Evolutionary conservation across 1,140 invertebrate species (phyloP).

Genomic region (Dendroctonus ponderosae): DNA sequence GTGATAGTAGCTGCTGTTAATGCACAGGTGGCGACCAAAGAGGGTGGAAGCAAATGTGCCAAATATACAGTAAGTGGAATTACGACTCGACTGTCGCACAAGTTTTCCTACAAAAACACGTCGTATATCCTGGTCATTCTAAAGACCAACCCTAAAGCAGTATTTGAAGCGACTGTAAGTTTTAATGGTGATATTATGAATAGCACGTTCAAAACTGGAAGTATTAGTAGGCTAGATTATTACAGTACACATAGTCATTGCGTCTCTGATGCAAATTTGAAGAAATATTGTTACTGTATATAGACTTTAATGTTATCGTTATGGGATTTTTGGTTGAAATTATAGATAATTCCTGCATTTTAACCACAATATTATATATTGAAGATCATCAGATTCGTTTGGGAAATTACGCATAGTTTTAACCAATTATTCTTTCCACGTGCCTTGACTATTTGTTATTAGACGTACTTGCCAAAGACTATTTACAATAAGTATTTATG

Average conservation of each 20-base stretch:
- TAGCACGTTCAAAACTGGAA: slow-evolving; percentile 44
- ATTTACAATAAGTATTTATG: too few species aligned
- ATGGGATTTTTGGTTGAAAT: too few species aligned
- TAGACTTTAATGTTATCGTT: neutral
- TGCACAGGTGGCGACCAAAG: slow-evolving; percentile 42
- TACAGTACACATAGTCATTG: slow-evolving; percentile 59
- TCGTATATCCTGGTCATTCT: slow-evolving; percentile 37
- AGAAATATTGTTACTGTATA: slow-evolving; percentile 58
- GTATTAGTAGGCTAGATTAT: slow-evolving; percentile 62
- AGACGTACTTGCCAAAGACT: too few species aligned
- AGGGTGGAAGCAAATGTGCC: slow-evolving; percentile 52
- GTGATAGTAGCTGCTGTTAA: slow-evolving; percentile 50
- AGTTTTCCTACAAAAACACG: slow-evolving; percentile 36
- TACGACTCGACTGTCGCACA: slow-evolving; percentile 29
- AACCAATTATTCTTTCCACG: too few species aligned
- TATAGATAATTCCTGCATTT: too few species aligned
- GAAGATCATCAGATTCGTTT: too few species aligned
- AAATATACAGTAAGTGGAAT: slow-evolving; percentile 33
- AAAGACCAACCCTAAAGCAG: slow-evolving; percentile 41
- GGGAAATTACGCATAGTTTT: too few species aligned
- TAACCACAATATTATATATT: too few species aligned
- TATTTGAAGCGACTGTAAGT: slow-evolving; percentile 43
- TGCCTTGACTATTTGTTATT: too few species aligned
- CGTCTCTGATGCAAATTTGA: slow-evolving; percentile 54
- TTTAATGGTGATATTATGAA: slow-evolving; percentile 28